Evolutionary conservation across 2,797 vertebrate species (phyloP).

Genomic region (Xerus rutilus): DNA sequence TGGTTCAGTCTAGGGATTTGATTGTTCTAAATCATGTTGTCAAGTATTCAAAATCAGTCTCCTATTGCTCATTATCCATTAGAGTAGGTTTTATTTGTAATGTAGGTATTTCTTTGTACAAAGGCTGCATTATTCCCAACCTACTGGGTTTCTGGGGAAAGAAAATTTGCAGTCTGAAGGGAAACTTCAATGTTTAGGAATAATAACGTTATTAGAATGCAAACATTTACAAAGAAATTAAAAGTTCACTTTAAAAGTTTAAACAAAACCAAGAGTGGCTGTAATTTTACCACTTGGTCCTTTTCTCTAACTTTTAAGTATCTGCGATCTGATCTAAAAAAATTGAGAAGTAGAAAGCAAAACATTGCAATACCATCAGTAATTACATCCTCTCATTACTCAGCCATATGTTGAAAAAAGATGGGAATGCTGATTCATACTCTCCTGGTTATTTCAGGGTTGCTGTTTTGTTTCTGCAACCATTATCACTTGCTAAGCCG

Average conservation of each 20-base stretch:
- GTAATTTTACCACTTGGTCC: not conserved
- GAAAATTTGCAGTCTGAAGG: too few relatives aligned
- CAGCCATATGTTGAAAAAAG: slow-evolving; percentile 41
- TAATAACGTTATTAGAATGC: not conserved
- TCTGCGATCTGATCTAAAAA: not conserved
- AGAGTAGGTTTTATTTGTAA: not conserved
- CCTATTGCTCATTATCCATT: not conserved
- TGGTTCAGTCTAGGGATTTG: not conserved
- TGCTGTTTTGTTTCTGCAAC: slow-evolving; percentile 56
- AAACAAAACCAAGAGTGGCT: not conserved
- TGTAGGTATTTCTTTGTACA: not conserved
- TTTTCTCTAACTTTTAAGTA: not conserved
- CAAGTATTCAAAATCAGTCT: not conserved
- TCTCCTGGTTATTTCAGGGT: slow-evolving; percentile 33
- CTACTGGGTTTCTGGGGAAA: not conserved
- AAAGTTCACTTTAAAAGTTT: slow-evolving; percentile 25
- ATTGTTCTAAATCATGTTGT: not conserved
- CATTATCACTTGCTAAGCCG: not conserved
- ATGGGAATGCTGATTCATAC: slow-evolving; percentile 24
- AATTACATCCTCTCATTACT: slow-evolving; percentile 45
- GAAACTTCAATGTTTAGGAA: not conserved
- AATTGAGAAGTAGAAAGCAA: not conserved
- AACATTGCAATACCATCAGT: slow-evolving; percentile 33
- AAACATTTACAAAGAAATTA: slow-evolving; percentile 17
- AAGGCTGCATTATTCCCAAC: not conserved